Conservation (phyloP, 1,140 invertebrate genomes). For the Euwallacea fornicatus region DNA sequence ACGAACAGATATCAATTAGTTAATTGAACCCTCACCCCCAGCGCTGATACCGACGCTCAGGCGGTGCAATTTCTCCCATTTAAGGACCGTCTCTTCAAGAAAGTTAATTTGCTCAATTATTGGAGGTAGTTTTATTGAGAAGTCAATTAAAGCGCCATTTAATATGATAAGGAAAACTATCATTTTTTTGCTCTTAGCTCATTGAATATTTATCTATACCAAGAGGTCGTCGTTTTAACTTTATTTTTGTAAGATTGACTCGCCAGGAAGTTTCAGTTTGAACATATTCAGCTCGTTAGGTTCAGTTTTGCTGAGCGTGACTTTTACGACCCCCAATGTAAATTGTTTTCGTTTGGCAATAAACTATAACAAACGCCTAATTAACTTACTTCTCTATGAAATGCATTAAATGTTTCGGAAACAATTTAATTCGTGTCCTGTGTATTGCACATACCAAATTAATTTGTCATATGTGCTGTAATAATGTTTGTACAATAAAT, state of each 20-base stretch:
- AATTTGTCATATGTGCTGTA: neutral
- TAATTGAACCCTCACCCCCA: neutral
- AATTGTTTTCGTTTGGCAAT: too few relatives aligned
- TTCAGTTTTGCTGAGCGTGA: too few relatives aligned
- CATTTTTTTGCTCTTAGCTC: constrained; percentile 1
- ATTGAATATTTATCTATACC: constrained; percentile 9
- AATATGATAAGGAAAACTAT: neutral
- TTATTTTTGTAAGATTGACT: too few relatives aligned
- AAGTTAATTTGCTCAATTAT: neutral
- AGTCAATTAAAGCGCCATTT: constrained; percentile 9
- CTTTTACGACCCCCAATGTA: too few relatives aligned
- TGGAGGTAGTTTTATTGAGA: constrained; percentile 9
- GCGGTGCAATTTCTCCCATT: neutral
- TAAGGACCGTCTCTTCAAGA: neutral
- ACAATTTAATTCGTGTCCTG: neutral
- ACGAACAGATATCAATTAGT: constrained; percentile 6
- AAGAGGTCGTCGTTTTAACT: neutral
- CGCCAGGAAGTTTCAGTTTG: too few relatives aligned
- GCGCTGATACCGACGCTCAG: neutral
- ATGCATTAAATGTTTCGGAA: neutral
- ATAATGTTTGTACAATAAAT: neutral
- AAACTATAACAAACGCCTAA: too few relatives aligned
- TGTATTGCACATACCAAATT: neutral
- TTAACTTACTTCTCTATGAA: too few relatives aligned
- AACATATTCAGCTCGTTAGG: too few relatives aligned